Evolutionary conservation across 2,888 invertebrate species (phyloP).

Genomic region (Sicus ferrugineus): DNA sequence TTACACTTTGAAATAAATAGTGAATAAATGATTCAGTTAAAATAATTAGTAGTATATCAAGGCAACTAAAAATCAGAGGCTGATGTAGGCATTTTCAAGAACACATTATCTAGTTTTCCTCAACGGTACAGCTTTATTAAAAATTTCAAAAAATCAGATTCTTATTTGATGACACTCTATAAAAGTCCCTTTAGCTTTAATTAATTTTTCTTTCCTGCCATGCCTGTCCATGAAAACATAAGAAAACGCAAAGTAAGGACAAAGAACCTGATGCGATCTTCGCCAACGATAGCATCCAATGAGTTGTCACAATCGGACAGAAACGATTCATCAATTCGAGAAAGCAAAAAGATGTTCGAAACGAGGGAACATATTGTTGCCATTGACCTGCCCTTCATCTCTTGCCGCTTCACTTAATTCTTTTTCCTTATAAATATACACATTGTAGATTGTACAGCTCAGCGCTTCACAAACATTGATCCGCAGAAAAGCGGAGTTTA

Average conservation of each 20-base stretch:
- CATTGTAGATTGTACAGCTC: neutral
- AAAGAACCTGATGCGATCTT: conserved; percentile 9
- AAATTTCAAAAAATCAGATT: too few relatives aligned
- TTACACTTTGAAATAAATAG: too few relatives aligned
- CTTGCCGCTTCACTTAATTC: neutral
- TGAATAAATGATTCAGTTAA: too few relatives aligned
- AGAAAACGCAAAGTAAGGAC: conserved; percentile 4
- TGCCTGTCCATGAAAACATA: neutral
- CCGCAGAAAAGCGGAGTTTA: too few relatives aligned
- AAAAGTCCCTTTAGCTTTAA: too few relatives aligned
- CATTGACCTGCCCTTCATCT: neutral
- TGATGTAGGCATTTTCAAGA: too few relatives aligned
- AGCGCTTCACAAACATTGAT: too few relatives aligned
- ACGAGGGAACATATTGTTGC: neutral
- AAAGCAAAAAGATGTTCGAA: neutral
- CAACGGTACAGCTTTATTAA: too few relatives aligned
- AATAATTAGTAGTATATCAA: too few relatives aligned
- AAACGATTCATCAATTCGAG: conserved; percentile 20
- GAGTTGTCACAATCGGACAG: conserved; percentile 18
- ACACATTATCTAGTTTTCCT: too few relatives aligned
- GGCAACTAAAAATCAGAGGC: too few relatives aligned
- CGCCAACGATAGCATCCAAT: neutral
- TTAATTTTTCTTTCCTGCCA: neutral
- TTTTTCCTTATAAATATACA: neutral
- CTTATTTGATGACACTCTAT: too few relatives aligned